Evolutionary conservation across 1,140 invertebrate species (phyloP).

Genomic region (Drosophila parvula): DNA sequence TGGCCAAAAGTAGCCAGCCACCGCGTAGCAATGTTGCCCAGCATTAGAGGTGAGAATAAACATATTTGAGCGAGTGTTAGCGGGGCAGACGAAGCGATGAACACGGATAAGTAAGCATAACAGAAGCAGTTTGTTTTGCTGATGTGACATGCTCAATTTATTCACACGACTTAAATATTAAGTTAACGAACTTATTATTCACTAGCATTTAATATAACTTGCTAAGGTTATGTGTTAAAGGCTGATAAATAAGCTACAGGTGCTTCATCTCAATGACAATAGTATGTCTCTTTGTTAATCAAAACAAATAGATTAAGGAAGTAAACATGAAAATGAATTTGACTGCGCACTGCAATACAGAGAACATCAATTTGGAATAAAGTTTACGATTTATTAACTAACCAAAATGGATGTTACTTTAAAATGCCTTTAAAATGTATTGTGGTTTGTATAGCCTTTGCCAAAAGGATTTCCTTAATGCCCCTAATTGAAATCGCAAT

Average conservation of each 20-base stretch:
- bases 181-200: not conserved
- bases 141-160: constrained; percentile 44
- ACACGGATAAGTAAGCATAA: constrained; percentile 43
- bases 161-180: constrained; percentile 41
- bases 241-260: not conserved
- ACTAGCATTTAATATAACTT: constrained; percentile 1
- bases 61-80: constrained; percentile 11
- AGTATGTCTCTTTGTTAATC: too few species aligned
- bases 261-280: too few species aligned
- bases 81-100: constrained; percentile 22
- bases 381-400: too few species aligned
- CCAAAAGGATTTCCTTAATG: constrained; percentile 48
- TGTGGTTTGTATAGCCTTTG: not conserved
- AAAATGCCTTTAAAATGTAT: constrained; percentile 6
- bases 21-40: too few species aligned
- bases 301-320: not conserved
- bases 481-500: constrained; percentile 75
- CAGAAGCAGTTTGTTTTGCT: constrained; percentile 34
- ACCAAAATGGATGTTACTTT: not conserved
- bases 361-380: too few species aligned
- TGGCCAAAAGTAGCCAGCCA: not conserved
- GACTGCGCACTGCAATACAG: not conserved
- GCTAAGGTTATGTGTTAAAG: not conserved
- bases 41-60: not conserved
- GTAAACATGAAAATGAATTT: not conserved